Conservation (phyloP, 2,797 vertebrate species). For the Sylvilagus floridanus region DNA sequence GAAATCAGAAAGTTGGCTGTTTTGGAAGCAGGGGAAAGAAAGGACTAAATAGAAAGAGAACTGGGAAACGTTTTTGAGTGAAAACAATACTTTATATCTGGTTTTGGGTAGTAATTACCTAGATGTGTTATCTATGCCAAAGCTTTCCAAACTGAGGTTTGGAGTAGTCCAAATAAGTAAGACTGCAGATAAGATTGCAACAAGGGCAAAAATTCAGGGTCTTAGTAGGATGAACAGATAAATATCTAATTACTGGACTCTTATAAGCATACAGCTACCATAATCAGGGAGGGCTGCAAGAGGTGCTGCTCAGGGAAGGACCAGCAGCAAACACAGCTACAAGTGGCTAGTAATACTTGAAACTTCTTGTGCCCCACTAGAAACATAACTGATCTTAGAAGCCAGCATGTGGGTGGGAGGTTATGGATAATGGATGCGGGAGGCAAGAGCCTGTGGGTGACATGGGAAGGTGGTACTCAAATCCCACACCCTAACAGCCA, state of each 20-base stretch:
- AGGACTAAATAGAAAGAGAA: not conserved
- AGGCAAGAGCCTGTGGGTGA: not conserved
- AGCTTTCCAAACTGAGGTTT: not conserved
- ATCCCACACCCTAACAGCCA: not conserved
- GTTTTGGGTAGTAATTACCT: not conserved
- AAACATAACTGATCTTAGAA: not conserved
- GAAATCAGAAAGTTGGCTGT: not conserved
- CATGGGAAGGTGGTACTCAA: not conserved
- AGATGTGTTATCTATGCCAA: not conserved
- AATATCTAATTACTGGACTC: not conserved
- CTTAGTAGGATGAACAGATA: not conserved
- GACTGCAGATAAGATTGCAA: not conserved
- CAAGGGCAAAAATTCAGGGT: not conserved
- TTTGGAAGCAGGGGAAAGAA: not conserved
- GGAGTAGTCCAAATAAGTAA: not conserved
- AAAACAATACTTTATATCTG: not conserved
- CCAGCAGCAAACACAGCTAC: not conserved
- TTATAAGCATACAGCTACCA: not conserved
- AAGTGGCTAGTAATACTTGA: not conserved
- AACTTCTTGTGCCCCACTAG: not conserved
- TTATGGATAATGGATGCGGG: not conserved
- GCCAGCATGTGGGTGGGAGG: no score
- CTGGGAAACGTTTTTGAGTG: not conserved
- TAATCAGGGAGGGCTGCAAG: not conserved
- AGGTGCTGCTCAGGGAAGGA: not conserved